A percentile compares a stretch with the other conserved stretches of the same genome.
These are phyloP conservation scores for Trissolcus basalis DNA, from an alignment of 1,140 invertebrate genomes.

Conservation along the genomic window DNA sequence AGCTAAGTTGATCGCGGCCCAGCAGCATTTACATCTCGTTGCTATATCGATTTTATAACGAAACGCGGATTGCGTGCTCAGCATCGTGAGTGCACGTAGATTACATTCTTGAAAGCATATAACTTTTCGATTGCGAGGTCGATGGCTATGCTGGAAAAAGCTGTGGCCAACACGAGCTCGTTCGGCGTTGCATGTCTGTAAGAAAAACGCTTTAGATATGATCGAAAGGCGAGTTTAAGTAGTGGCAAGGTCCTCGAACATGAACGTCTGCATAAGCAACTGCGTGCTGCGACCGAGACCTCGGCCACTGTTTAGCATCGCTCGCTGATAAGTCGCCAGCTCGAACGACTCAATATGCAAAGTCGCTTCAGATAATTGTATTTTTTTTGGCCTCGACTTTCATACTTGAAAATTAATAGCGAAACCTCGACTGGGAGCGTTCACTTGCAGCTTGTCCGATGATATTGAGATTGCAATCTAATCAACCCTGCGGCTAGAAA, in stretches of 20 bases:
- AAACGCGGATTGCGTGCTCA: constrained; percentile 44
- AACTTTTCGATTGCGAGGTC: constrained; percentile 43
- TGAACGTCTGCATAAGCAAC: constrained; percentile 8
- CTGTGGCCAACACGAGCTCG: constrained; percentile 31
- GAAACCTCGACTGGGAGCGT: constrained; percentile 10
- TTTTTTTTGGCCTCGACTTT: constrained; percentile 39
- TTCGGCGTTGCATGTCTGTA: constrained; percentile 59
- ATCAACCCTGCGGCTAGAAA: no score
- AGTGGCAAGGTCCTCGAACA: constrained; percentile 60
- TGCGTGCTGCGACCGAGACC: constrained; percentile 63
- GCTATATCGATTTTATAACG: constrained; percentile 51
- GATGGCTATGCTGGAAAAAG: constrained; percentile 47
- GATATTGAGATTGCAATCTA: neutral
- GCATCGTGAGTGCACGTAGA: constrained; percentile 30
- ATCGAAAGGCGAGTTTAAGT: constrained; percentile 54
- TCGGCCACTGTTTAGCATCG: constrained; percentile 49
- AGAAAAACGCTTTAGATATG: constrained; percentile 62
- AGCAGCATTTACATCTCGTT: constrained; percentile 21
- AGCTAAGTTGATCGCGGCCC: constrained; percentile 9
- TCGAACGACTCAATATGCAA: constrained; percentile 31
- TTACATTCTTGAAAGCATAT: constrained; percentile 33
- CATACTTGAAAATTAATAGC: constrained; percentile 3
- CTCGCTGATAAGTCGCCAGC: constrained; percentile 33
- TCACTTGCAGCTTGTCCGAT: neutral
- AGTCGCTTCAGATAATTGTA: constrained; percentile 21